These are phyloP conservation scores for Erebia aethiops DNA, from an alignment of 2,888 invertebrate genomes.

Conservation along the genomic window DNA sequence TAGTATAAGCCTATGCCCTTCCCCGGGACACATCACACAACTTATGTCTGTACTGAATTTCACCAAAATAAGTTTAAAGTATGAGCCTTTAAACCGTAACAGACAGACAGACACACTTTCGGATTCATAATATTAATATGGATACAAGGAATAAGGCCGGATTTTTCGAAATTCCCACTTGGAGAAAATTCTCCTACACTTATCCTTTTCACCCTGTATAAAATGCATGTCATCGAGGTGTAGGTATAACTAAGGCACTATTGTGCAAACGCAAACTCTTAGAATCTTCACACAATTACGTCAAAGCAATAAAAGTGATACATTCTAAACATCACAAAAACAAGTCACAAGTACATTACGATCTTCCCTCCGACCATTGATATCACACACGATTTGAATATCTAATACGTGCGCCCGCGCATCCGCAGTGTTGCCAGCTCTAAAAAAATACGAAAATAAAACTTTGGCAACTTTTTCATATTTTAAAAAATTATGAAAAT, in stretches of 20 bases:
- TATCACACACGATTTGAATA: constrained; percentile 35
- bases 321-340: constrained; percentile 25
- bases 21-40: no score
- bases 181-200: no score
- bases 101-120: no score
- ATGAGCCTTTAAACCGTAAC: no score
- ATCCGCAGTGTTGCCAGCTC: constrained; percentile 15
- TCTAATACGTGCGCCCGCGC: constrained; percentile 31
- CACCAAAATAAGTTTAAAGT: no score
- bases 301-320: constrained; percentile 18
- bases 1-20: no score
- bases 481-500: no score
- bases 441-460: neutral
- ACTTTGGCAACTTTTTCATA: no score
- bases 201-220: neutral
- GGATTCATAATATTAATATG: no score
- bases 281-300: constrained; percentile 13
- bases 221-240: neutral
- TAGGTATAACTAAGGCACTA: neutral
- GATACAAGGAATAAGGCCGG: no score
- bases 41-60: no score
- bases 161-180: no score
- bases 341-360: constrained; percentile 19
- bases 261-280: neutral
- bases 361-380: constrained; percentile 23